Base-by-base conservation (phyloP, 2,797 vertebrate species). In the Crenuchus spilurus region DNA sequence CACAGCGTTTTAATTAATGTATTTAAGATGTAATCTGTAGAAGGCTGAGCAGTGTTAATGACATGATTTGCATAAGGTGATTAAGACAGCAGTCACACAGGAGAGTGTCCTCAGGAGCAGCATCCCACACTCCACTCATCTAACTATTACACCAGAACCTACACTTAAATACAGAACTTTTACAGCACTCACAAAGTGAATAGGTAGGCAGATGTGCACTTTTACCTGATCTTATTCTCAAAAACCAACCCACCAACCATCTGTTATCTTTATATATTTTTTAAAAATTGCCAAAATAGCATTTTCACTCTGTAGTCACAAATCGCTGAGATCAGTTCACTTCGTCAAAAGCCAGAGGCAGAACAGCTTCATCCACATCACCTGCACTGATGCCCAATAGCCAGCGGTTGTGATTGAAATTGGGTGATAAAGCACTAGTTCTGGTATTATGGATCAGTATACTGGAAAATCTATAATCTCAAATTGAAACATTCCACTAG, bases 21-120 rank as follows among this genome's bases (percentile, higher is more conserved):
- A 72, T 62, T 78, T 73, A 73, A 73, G 57, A 73, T 78, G 37
- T 73, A 73, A 74, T 78, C 64, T 73, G 76, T 73, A 55, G 14
- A 73, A 73, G 51, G 51, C 37, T 39, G 60, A 60, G 52, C 57
- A 30, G 18, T 78, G 58, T 49, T 78, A 78, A 74, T 69, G 66
- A 74, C 71, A 74, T 33, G 58, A 74, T 78, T 78, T 78, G 65
- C 76, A 78, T 78, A 51, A 58, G 61, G 71, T 78, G 58, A 78
- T 78, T 74, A 70, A 70, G 65, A 57, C 51, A 26, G 39, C 24
- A 69, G 58, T 74, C 71, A 70, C 76, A 52, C 33, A 69, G 69
- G 69, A 71, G 42, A 48, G 39, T 74, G 60, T 52, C 63, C 39
- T 68, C 46, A 68, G 20, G 64, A 68, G 33, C 46, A 69, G 26